phyloP scores from a whole-genome alignment of 2,113 vertebrate species.

The Macquaria ambigua region DNA sequence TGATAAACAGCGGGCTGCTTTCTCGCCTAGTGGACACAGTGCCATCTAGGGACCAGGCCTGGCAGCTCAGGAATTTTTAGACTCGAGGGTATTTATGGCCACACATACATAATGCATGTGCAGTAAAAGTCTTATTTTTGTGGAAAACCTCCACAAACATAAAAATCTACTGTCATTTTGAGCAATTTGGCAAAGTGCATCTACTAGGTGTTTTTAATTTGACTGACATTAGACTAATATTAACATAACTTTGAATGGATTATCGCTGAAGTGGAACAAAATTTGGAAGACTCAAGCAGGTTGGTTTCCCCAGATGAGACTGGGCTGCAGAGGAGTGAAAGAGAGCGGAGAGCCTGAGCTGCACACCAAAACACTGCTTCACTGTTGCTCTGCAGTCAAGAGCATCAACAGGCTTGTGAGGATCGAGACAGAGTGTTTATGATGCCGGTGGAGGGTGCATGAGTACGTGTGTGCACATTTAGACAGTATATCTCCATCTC shows the following conservation, averaged over 20 bases:
- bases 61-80: conserved; percentile 22
- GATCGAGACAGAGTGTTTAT: background rate
- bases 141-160: background rate
- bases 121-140: background rate
- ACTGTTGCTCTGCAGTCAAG: conserved; percentile 37
- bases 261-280: conserved; percentile 43
- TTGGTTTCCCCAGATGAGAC: conserved; percentile 14
- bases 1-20: conserved; percentile 66
- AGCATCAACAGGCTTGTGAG: conserved; percentile 55
- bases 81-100: background rate
- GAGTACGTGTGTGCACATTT: conserved; percentile 41
- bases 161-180: background rate
- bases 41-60: conserved; percentile 68
- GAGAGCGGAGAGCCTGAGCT: conserved; percentile 20
- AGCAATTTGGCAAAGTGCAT: conserved; percentile 3
- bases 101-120: background rate
- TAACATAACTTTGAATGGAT: conserved; percentile 39
- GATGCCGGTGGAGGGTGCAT: conserved; percentile 9
- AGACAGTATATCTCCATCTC: conserved; percentile 28
- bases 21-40: conserved; percentile 57
- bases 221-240: conserved; percentile 21
- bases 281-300: conserved; percentile 14
- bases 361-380: conserved; percentile 27
- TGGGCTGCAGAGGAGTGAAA: background rate
- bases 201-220: conserved; percentile 20